Conservation (phyloP, 2,797 vertebrate species). For the Chaenodraco wilsoni region DNA sequence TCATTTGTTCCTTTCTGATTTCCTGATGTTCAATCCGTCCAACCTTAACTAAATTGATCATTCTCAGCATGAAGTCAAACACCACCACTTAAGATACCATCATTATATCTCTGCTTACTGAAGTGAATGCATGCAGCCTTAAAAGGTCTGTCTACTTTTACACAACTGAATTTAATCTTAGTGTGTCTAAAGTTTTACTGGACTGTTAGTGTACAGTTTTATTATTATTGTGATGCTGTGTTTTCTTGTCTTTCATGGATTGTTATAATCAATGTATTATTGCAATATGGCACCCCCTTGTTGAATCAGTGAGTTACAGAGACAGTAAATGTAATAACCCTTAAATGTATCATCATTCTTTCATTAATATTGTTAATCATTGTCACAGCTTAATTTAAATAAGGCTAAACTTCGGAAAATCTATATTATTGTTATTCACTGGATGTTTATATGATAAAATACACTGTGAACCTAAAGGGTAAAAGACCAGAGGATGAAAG, state of each 20-base stretch:
- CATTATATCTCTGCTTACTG: neutral
- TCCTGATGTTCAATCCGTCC: neutral
- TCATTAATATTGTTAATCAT: neutral
- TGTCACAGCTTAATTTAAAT: neutral
- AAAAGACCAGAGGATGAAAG: too few relatives aligned
- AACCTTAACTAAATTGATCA: neutral
- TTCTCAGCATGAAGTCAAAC: neutral
- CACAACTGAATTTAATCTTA: neutral
- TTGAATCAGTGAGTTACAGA: neutral
- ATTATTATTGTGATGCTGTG: too few relatives aligned
- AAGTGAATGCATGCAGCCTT: neutral
- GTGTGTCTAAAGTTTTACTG: neutral
- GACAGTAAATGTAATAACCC: neutral
- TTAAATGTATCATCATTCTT: neutral
- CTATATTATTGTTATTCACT: too few relatives aligned
- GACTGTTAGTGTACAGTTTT: too few relatives aligned
- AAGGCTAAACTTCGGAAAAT: neutral
- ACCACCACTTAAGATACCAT: neutral
- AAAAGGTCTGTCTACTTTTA: neutral
- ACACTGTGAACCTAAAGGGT: too few relatives aligned
- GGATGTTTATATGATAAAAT: too few relatives aligned
- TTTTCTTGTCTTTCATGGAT: too few relatives aligned
- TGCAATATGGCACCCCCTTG: slow-evolving; percentile 43
- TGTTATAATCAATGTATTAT: neutral
- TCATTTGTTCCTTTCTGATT: neutral